These are phyloP conservation scores for Lagodon rhomboides DNA, from an alignment of 2,797 vertebrate genomes.

Conservation along the genomic window DNA sequence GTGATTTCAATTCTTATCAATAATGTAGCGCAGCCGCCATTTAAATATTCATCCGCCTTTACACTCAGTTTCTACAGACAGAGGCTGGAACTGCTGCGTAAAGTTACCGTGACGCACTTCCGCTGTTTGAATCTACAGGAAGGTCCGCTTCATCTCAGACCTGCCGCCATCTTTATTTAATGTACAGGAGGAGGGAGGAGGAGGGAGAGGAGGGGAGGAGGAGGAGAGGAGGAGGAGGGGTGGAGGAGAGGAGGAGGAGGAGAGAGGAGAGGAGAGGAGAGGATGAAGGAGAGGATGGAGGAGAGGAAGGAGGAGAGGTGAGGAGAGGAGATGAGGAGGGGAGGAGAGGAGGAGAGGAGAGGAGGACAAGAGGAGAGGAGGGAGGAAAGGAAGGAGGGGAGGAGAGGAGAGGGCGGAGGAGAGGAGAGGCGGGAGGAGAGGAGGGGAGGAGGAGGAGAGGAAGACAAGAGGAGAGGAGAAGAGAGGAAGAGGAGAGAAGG, in stretches of 20 bases:
- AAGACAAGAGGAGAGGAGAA: not conserved
- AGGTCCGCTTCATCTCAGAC: not conserved
- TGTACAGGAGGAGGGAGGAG: not conserved
- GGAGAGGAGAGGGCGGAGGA: too few species aligned
- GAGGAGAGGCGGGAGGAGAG: not conserved
- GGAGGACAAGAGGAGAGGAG: not conserved
- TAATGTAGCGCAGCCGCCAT: slow-evolving; percentile 63
- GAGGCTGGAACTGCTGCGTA: slow-evolving; percentile 25
- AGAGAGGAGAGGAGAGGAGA: too few species aligned
- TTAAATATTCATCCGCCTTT: slow-evolving; percentile 70
- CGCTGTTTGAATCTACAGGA: not conserved
- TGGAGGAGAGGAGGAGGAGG: not conserved
- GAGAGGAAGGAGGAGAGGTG: too few species aligned
- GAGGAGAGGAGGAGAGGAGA: not conserved
- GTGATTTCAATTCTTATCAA: slow-evolving; percentile 67
- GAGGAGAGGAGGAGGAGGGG: not conserved
- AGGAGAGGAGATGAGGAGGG: too few species aligned
- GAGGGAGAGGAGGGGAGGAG: too few species aligned
- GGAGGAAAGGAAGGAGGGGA: not conserved
- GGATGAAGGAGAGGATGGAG: too few species aligned
- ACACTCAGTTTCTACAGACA: slow-evolving; percentile 36
- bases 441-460: too few species aligned
- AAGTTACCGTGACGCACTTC: slow-evolving; percentile 38
- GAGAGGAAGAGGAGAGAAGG: not conserved
- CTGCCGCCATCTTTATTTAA: slow-evolving; percentile 50